A percentile compares a stretch with the other conserved stretches of the same genome.
Evolutionary conservation across 2,888 invertebrate genomes (phyloP).

Genomic region (Harpalus rubripes): DNA sequence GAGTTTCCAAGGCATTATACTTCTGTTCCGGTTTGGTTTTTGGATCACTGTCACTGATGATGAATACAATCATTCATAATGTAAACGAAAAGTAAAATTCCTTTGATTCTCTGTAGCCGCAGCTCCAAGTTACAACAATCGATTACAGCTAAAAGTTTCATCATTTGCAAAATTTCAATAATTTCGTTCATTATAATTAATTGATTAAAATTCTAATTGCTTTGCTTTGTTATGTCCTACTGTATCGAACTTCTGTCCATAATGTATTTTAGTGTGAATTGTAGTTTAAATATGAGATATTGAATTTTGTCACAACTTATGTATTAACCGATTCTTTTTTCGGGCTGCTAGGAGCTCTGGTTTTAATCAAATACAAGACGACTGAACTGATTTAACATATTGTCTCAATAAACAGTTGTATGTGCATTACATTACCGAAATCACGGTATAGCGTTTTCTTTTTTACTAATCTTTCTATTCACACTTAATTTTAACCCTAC

Average conservation of each 20-base stretch:
- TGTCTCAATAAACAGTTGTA: slow-evolving; percentile 85
- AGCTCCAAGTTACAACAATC: slow-evolving; percentile 65
- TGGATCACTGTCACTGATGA: slow-evolving; percentile 25
- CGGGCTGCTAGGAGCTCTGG: slow-evolving; percentile 65
- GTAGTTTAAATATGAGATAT: slow-evolving; percentile 64
- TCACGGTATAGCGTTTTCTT: slow-evolving; percentile 62
- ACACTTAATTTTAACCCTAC: slow-evolving; percentile 22
- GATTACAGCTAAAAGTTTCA: slow-evolving; percentile 76
- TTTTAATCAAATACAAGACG: slow-evolving; percentile 74
- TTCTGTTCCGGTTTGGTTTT: slow-evolving; percentile 73
- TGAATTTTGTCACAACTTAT: slow-evolving; percentile 65
- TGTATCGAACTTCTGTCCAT: slow-evolving; percentile 65
- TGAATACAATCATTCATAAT: slow-evolving; percentile 40
- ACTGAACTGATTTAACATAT: slow-evolving; percentile 76
- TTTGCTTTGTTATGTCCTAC: slow-evolving; percentile 65
- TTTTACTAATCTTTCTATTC: slow-evolving; percentile 28
- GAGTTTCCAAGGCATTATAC: slow-evolving; percentile 75
- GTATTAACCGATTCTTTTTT: slow-evolving; percentile 64
- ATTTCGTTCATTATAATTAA: slow-evolving; percentile 65
- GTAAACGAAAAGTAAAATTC: slow-evolving; percentile 37
- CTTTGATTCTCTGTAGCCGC: slow-evolving; percentile 55
- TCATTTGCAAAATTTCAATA: slow-evolving; percentile 73
- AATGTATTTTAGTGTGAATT: slow-evolving; percentile 67
- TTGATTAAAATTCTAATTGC: slow-evolving; percentile 65
- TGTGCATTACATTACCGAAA: slow-evolving; percentile 78